Base-by-base conservation (phyloP, 2,888 invertebrate species). In the Saturnia japonica region DNA sequence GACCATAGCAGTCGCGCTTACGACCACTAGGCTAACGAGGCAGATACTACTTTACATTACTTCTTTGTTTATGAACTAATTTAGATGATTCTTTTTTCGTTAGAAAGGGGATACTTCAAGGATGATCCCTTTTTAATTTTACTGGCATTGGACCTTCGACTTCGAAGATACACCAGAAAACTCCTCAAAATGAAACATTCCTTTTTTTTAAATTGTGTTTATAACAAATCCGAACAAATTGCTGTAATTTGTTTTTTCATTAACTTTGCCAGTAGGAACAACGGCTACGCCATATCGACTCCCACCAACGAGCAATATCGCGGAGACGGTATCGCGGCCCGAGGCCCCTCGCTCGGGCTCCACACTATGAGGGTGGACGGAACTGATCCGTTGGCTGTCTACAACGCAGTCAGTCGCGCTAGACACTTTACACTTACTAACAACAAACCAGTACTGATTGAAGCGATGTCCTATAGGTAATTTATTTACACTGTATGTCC, bases 201-300 rank as follows among this genome's bases (percentile, higher is more conserved):
- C n/a, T n/a, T n/a, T n/a, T n/a, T n/a, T n/a, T n/a, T n/a, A n/a
- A n/a, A n/a, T n/a, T n/a, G n/a, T n/a, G n/a, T n/a, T n/a, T n/a
- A n/a, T n/a, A n/a, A n/a, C n/a, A n/a, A n/a, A n/a, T n/a, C n/a
- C n/a, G n/a, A n/a, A n/a, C n/a, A n/a, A n/a, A n/a, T n/a, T n/a
- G n/a, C 11, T 54, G 22, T 22, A 0, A 12, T 25, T 60, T 25
- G 12, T 19, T 28, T n/a, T 60, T 12, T 60, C 6, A 4, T 60
- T 60, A 14, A 14, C 14, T 25, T 25, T 12, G 22, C 45, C 82
- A 96, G 98, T 88, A 96, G 99, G 79, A 99, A 99, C 94, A 99
- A 99, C 89, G 99, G 99, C 0, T 99, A 98, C 91, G 99, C 99
- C 0, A 99, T 99, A 81, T 99, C 99, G 0, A 99, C 99, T 0